A percentile compares a stretch with the other conserved stretches of the same genome.
phyloP scores from a whole-genome alignment of 2,888 invertebrate species.

The Drosophila maculinotata region DNA sequence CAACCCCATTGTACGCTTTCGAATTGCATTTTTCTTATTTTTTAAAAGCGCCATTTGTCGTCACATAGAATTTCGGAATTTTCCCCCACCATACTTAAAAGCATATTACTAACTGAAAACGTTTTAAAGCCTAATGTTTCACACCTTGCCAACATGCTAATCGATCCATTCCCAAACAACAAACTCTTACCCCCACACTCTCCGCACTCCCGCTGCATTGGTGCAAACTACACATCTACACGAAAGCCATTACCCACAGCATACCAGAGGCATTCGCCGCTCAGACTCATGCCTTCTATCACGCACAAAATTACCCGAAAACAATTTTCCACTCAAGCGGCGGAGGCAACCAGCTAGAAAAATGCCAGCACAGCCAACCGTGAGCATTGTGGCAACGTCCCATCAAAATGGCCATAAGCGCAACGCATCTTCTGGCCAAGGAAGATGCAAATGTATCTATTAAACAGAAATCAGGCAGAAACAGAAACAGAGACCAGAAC shows the following conservation, averaged over 20 bases:
- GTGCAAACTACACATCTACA: constrained; percentile 8
- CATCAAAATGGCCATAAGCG: constrained; percentile 63
- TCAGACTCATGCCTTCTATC: constrained; percentile 34
- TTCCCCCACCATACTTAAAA: constrained; percentile 33
- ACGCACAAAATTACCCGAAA: constrained; percentile 70
- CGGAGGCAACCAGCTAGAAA: constrained; percentile 73
- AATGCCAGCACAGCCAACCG: constrained; percentile 55
- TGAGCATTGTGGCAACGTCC: constrained; percentile 46
- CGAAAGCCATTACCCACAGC: constrained; percentile 56
- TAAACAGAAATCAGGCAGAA: constrained; percentile 74
- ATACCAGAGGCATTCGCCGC: constrained; percentile 39
- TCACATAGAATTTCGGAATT: constrained; percentile 8
- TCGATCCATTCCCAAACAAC: constrained; percentile 21
- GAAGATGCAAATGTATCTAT: constrained; percentile 76
- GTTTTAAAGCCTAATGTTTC: constrained; percentile 60
- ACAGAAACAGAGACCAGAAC: constrained; percentile 10
- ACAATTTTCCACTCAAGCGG: constrained; percentile 77
- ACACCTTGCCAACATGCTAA: constrained; percentile 59
- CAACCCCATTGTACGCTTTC: not conserved
- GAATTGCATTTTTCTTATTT: constrained; percentile 4
- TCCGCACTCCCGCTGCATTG: too few relatives aligned
- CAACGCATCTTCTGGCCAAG: constrained; percentile 56
- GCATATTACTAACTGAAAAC: constrained; percentile 57
- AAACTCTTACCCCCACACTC: not conserved
- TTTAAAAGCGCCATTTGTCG: constrained; percentile 33